Evolutionary conservation across 2,113 vertebrate genomes (phyloP).

Genomic region (Stictonetta naevosa): DNA sequence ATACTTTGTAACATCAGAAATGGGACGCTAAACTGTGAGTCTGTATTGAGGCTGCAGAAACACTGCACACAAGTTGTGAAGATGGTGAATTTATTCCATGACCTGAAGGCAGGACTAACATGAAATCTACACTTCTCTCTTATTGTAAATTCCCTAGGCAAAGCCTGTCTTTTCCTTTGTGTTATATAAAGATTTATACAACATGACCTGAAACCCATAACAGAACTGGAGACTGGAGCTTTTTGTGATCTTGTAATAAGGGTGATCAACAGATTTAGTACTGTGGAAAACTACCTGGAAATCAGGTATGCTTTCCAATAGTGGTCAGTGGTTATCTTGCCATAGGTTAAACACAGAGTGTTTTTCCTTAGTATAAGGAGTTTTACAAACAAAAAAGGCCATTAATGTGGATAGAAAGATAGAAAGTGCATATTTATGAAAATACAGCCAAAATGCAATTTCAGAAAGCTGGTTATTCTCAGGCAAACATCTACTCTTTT

Average conservation of each 20-base stretch:
- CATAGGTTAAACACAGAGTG: not conserved
- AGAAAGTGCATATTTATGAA: not conserved
- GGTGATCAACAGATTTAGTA: not conserved
- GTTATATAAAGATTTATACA: not conserved
- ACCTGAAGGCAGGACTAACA: not conserved
- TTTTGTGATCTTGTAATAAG: not conserved
- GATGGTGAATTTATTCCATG: not conserved
- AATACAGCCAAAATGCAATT: not conserved
- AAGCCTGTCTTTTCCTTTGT: not conserved
- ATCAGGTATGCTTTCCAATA: accelerated
- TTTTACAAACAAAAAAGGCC: not conserved
- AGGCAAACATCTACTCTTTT: not conserved
- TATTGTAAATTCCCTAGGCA: not conserved
- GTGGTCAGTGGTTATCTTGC: not conserved
- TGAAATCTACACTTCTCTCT: not conserved
- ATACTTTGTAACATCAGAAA: not conserved
- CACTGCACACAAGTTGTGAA: not conserved
- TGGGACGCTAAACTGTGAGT: not conserved
- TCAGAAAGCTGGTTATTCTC: not conserved
- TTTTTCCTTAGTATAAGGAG: not conserved
- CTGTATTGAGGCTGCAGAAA: not conserved
- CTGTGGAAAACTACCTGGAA: not conserved
- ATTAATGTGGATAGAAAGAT: not conserved
- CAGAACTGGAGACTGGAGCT: not conserved
- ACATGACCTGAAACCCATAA: not conserved